phyloP scores from a whole-genome alignment of 1,140 invertebrate species.

The Aphis gossypii region DNA sequence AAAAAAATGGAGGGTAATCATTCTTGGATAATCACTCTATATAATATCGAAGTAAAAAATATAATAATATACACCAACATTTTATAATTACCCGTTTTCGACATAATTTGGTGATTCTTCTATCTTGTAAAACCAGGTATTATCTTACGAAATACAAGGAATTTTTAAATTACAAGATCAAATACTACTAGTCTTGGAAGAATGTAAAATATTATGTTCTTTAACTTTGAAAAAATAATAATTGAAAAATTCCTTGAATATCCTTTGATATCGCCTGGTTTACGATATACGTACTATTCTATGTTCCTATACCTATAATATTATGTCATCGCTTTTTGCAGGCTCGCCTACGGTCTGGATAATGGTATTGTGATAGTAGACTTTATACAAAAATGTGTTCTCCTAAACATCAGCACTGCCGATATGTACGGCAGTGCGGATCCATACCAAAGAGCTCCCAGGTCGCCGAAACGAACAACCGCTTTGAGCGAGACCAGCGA shows the following conservation, averaged over 20 bases:
- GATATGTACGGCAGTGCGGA: constrained; percentile 89
- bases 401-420: constrained; percentile 82
- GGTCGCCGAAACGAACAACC: constrained; percentile 77
- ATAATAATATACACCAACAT: not conserved
- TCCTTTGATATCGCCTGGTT: not conserved
- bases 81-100: not conserved
- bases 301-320: not conserved
- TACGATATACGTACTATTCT: not conserved
- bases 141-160: not conserved
- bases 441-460: constrained; percentile 84
- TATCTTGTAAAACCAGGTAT: not conserved
- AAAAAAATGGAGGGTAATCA: not conserved
- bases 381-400: constrained; percentile 87
- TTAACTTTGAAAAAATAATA: not conserved
- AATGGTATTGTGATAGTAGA: constrained; percentile 93
- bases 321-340: constrained; percentile 65
- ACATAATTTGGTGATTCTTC: not conserved
- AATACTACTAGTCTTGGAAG: not conserved
- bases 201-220: not conserved
- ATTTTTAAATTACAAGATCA: not conserved
- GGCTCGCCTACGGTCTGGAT: constrained; percentile 96
- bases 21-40: not conserved
- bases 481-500: constrained; percentile 65
- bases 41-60: not conserved
- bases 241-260: not conserved